Conservation (phyloP, 2,888 invertebrate species). For the Acronicta aceris region DNA sequence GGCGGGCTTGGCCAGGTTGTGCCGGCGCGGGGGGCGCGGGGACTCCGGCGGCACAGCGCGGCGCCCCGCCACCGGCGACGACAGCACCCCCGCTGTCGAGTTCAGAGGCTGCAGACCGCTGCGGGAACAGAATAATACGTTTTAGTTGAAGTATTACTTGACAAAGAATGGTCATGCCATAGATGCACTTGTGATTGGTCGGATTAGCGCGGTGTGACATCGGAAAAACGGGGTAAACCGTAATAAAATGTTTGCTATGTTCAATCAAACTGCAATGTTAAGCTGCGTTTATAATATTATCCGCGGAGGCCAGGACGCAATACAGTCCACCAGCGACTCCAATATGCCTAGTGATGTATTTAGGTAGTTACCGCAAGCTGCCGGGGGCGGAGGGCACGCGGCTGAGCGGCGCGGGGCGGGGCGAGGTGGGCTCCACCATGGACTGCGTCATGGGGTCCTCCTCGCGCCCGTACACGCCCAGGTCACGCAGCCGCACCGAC, state of each 20-base stretch:
- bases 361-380: slow-evolving; percentile 90
- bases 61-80: slow-evolving; percentile 69
- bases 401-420: slow-evolving; percentile 83
- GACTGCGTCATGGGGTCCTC: slow-evolving; percentile 87
- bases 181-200: too few relatives aligned
- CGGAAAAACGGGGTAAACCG: too few relatives aligned
- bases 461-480: slow-evolving; percentile 79
- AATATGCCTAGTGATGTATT: too few relatives aligned
- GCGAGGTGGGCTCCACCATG: slow-evolving; percentile 79
- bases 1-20: slow-evolving; percentile 74
- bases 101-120: slow-evolving; percentile 77
- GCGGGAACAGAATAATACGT: slow-evolving; percentile 22
- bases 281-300: too few relatives aligned
- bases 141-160: not conserved
- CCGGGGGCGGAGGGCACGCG: slow-evolving; percentile 93
- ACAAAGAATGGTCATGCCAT: too few relatives aligned
- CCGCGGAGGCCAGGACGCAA: too few relatives aligned
- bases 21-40: slow-evolving; percentile 77
- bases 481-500: slow-evolving; percentile 85
- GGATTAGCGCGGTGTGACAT: too few relatives aligned
- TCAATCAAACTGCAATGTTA: too few relatives aligned
- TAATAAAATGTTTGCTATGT: too few relatives aligned
- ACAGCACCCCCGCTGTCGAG: slow-evolving; percentile 30
- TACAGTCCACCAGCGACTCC: too few relatives aligned
- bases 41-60: slow-evolving; percentile 75